Evolutionary conservation across 37 sponge, comb jelly and placozoan genomes (phyloP), one percentile per base, ranked within the genome.

Genomic region (Dysidea cf. avara): DNA sequence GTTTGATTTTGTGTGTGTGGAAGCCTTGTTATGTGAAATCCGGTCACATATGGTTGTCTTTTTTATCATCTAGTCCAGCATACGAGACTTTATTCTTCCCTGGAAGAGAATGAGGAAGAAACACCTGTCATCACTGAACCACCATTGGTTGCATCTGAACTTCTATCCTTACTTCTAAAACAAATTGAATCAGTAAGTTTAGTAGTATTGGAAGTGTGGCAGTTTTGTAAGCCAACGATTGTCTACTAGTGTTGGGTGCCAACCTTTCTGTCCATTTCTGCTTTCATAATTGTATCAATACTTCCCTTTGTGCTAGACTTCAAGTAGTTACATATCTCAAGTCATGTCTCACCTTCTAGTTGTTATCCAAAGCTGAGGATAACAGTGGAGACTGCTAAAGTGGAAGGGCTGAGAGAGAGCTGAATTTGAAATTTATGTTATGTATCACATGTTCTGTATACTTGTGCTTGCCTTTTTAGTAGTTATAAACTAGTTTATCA

Each of bases 351-450:
- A 12, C 7, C 9, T 43, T 70, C 12, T 37, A 90, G 96, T 56
- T 88, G 70, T 61, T 96, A 66, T 69, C 77, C 33, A 61, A 83
- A 30, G 97, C 86, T 31, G 97, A 96, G 58, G 97, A 96, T 68
- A 87, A 81, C 20, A 69, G 91, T 80, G 32, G 70, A 77, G 43
- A 94, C 97, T 36, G 90, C 90, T 18, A 64, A 48, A 0, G 66
- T 56, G 51, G 97, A 20, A 79, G 64, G 22, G 87, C 87, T 12
- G 97, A 34, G 97, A 96, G 51, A 79, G 77, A 72, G 91, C 94
- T 20, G 97, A 96, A 37, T 96, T 96, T 82, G 87, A 89, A 68
- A 94, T 92, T 49, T 61, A 24, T 51, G 89, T 80, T 32, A 53
- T 34, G 35, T 30, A 66, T 14, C 79, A 66, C 32, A 21, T 26